Conservation (phyloP, 2,888 invertebrate genomes). For the Pristionchus japonicus region DNA sequence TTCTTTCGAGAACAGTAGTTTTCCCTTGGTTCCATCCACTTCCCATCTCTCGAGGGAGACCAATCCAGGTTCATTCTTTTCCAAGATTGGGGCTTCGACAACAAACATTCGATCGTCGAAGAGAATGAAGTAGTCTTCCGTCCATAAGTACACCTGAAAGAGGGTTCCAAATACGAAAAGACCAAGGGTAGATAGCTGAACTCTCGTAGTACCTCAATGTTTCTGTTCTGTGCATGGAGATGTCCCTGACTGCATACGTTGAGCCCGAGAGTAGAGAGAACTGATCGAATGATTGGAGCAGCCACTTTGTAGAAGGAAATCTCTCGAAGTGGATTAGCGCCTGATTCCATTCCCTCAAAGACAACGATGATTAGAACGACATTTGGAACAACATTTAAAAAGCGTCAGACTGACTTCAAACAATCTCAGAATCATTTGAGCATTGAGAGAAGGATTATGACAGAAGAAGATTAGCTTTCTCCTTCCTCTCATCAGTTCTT, state of each 20-base stretch:
- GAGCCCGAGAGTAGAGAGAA: not conserved
- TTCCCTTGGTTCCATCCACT: not conserved
- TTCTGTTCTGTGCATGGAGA: not conserved
- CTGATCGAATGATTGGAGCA: not conserved
- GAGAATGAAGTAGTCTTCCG: too few species aligned
- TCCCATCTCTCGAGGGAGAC: not conserved
- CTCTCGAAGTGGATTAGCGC: not conserved
- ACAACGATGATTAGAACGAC: not conserved
- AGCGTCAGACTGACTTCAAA: not conserved
- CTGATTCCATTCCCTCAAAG: not conserved
- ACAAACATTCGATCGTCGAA: too few species aligned
- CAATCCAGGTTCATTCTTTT: too few species aligned
- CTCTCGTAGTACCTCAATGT: not conserved
- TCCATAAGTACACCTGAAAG: too few species aligned
- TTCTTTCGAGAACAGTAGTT: not conserved
- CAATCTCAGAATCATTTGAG: not conserved
- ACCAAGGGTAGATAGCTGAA: not conserved
- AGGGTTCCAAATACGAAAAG: too few species aligned
- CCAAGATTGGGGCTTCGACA: too few species aligned
- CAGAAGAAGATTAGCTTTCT: not conserved
- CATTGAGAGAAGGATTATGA: not conserved
- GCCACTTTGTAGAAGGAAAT: not conserved
- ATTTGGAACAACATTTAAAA: not conserved
- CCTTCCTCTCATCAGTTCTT: not conserved
- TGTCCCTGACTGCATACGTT: not conserved